Conservation (phyloP, 2,113 vertebrate species). For the Dicentrarchus labrax region DNA sequence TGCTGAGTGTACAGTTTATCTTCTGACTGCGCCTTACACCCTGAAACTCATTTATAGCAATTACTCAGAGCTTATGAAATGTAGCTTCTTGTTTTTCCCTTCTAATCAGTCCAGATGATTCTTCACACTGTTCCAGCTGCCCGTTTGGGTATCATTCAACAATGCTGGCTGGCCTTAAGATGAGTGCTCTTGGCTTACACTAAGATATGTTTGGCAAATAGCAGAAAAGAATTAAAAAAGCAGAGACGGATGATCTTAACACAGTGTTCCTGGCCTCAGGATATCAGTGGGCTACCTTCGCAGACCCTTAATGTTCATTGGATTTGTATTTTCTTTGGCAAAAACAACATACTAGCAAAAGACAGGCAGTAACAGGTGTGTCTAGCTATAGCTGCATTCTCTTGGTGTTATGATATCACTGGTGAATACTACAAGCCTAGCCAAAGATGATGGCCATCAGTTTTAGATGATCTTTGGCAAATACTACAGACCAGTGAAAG, state of each 20-base stretch:
- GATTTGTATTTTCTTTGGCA: slow-evolving; percentile 64
- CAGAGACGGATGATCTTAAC: slow-evolving; percentile 61
- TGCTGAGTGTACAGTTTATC: slow-evolving; percentile 20
- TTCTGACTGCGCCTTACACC: slow-evolving; percentile 7
- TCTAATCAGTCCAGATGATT: slow-evolving; percentile 42
- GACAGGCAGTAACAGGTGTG: slow-evolving; percentile 67
- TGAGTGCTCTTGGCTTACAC: slow-evolving; percentile 51
- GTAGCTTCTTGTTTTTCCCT: slow-evolving; percentile 41
- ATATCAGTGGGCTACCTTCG: slow-evolving; percentile 43
- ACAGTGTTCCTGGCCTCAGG: slow-evolving; percentile 56
- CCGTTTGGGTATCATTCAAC: slow-evolving; percentile 43
- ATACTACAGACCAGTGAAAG: slow-evolving; percentile 64
- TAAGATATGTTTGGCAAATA: slow-evolving; percentile 64
- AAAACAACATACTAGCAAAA: slow-evolving; percentile 42
- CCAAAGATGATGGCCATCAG: slow-evolving; percentile 41
- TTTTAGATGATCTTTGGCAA: slow-evolving; percentile 73
- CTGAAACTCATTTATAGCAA: slow-evolving; percentile 21
- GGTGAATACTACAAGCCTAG: slow-evolving; percentile 35
- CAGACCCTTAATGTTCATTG: slow-evolving; percentile 36
- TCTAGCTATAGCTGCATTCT: slow-evolving; percentile 57
- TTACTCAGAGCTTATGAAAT: slow-evolving; percentile 36
- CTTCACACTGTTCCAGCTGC: slow-evolving; percentile 36
- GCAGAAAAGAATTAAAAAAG: slow-evolving; percentile 30
- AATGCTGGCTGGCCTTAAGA: slow-evolving; percentile 38
- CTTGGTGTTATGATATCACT: slow-evolving; percentile 63